Conservation (phyloP, 2,888 invertebrate species). For the Calephelis perditalis region DNA sequence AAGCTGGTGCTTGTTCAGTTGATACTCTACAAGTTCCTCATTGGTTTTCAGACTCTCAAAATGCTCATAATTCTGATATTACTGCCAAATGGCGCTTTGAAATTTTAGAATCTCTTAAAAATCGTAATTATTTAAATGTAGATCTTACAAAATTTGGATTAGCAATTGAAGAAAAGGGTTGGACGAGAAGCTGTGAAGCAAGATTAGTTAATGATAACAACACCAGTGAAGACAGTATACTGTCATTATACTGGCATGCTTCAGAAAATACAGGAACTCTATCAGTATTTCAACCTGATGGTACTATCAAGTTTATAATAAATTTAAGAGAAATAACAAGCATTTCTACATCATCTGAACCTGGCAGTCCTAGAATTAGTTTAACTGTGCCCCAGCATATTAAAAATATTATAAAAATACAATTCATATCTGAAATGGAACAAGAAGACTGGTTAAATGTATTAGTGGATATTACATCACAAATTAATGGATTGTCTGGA, state of each 20-base stretch:
- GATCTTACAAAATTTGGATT: constrained; percentile 82
- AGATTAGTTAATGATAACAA: constrained; percentile 79
- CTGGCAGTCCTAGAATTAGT: constrained; percentile 86
- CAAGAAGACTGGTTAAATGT: constrained; percentile 94
- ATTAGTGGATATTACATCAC: constrained; percentile 86
- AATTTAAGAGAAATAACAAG: constrained; percentile 87
- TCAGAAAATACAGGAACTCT: constrained; percentile 85
- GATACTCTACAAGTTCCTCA: constrained; percentile 86
- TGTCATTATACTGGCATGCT: constrained; percentile 90
- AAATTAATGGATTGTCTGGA: constrained; percentile 83
- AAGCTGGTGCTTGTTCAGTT: constrained; percentile 87
- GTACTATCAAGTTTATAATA: constrained; percentile 85
- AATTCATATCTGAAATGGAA: constrained; percentile 89
- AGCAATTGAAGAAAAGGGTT: constrained; percentile 90
- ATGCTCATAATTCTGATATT: constrained; percentile 79
- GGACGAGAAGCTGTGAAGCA: constrained; percentile 90
- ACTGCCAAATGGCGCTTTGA: constrained; percentile 86
- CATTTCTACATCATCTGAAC: constrained; percentile 88
- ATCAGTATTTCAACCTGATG: constrained; percentile 87
- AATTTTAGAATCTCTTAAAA: constrained; percentile 83
- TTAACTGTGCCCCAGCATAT: constrained; percentile 84
- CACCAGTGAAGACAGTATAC: constrained; percentile 84
- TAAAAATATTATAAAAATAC: constrained; percentile 81
- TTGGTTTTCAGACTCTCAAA: constrained; percentile 84
- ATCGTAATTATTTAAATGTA: constrained; percentile 69